A percentile compares a stretch with the other conserved stretches of the same genome.
These are phyloP conservation scores for Hippocampus zosterae DNA, from an alignment of 2,113 vertebrate species.

Conservation along the genomic window DNA sequence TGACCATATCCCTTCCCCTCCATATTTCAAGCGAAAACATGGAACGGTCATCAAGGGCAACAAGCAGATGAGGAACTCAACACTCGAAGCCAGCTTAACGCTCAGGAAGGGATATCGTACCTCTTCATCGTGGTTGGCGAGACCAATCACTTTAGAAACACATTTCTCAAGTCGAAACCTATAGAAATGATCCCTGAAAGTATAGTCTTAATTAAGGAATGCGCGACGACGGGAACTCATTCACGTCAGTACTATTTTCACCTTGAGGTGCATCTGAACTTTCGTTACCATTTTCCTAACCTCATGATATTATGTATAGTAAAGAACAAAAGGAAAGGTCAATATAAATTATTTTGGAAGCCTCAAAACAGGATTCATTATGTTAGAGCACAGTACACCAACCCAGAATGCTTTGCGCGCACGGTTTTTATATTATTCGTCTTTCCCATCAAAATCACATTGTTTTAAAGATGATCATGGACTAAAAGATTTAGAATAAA, in stretches of 20 bases:
- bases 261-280: neutral
- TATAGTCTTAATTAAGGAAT: conserved; percentile 26
- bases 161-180: conserved; percentile 58
- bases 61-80: conserved; percentile 22
- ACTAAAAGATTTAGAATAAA: neutral
- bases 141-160: conserved; percentile 58
- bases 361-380: neutral
- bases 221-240: accelerated
- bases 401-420: conserved; percentile 5
- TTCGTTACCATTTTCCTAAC: neutral
- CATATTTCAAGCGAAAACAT: accelerated
- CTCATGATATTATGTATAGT: neutral
- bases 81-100: conserved; percentile 31
- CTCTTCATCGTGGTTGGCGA: conserved; percentile 56
- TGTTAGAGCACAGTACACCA: neutral
- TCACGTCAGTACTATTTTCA: neutral
- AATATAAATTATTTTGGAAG: neutral
- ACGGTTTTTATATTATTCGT: neutral
- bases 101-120: conserved; percentile 43
- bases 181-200: conserved; percentile 72
- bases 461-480: accelerated
- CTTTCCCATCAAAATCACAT: neutral
- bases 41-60: conserved; percentile 57
- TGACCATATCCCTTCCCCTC: conserved; percentile 47
- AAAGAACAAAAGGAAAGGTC: neutral